Evolutionary conservation across 2,113 vertebrate genomes (phyloP).

Genomic region (Ptyas mucosa): DNA sequence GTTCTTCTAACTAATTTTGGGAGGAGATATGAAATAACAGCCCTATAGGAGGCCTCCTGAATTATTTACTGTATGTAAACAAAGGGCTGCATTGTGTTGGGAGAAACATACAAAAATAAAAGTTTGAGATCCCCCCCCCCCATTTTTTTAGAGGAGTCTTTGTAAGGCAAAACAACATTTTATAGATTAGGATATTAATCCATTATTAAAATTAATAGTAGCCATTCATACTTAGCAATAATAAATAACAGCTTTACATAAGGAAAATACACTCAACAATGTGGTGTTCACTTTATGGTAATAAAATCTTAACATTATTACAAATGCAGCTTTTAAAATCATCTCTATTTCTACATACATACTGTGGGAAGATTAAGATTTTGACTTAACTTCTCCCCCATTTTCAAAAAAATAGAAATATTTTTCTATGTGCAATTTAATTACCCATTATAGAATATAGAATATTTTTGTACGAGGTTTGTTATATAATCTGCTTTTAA

Average conservation of each 20-base stretch:
- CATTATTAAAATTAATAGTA: accelerated
- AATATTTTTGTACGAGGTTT: not conserved
- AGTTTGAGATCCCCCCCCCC: not conserved
- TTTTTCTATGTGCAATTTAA: not conserved
- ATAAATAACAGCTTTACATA: accelerated
- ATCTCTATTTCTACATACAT: not conserved
- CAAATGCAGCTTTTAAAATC: not conserved
- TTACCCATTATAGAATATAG: not conserved
- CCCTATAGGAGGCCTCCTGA: not conserved
- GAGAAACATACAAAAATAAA: constrained; percentile 16
- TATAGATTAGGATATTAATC: accelerated
- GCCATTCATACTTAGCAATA: accelerated
- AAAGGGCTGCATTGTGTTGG: not conserved
- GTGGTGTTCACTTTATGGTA: accelerated
- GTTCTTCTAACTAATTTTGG: constrained; percentile 28
- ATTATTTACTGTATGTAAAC: not conserved
- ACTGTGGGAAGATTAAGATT: not conserved
- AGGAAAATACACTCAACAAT: accelerated
- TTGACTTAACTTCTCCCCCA: not conserved
- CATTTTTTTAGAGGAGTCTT: not conserved
- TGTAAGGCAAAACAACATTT: not conserved
- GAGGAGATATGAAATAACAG: not conserved
- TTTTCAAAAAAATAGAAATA: not conserved
- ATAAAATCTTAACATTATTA: not conserved
- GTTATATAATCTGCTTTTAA: not conserved